Evolutionary conservation across 2,113 vertebrate genomes (phyloP), one percentile per base, ranked within the genome.

Genomic region (Rana temporaria): DNA sequence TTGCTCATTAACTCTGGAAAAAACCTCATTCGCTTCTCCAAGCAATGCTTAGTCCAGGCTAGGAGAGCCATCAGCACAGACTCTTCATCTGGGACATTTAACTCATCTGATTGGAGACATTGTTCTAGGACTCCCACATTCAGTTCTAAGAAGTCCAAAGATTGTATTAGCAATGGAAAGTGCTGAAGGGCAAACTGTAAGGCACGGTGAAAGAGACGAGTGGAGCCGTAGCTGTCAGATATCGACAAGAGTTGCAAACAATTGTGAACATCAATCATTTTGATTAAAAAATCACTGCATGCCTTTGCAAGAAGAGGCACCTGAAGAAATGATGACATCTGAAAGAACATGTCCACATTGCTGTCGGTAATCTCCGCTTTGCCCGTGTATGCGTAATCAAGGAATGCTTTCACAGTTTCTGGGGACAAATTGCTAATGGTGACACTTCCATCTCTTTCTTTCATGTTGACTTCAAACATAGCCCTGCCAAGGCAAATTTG

Each of bases 401-500:
- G 92, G 88, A 99, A 99, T 62, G 94, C 92, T 86, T 86, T 91
- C 74, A 99, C 91, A 6, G 94, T 97, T 52, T 86, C 91, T 1
- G 94, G 89, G 81, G 95, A 95, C 81, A 98, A 94, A 89, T 96
- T 95, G 87, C 92, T 94, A 84, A 99, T 94, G 34, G 91, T 98
- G 74, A 98, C 98, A 56, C 94, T 95, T 75, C 96, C 97, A 79
- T 93, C 96, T 84, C 96, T 89, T 92, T 99, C 98, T 87, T 95
- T 95, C 97, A 98, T 99, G 86, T 99, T 95, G 85, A 98, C 95
- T 92, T 98, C 96, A 90, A 99, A 98, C 97, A 99, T 96, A 81
- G 96, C 97, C 90, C 97, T 97, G 91, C 30, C 83, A 84, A 85
- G 88, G 26, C 60, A 53, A 89, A 87, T 88, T 88, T 74, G 88